Evolutionary conservation across 2,888 invertebrate species (phyloP).

Genomic region (Camptogramma bilineatum): DNA sequence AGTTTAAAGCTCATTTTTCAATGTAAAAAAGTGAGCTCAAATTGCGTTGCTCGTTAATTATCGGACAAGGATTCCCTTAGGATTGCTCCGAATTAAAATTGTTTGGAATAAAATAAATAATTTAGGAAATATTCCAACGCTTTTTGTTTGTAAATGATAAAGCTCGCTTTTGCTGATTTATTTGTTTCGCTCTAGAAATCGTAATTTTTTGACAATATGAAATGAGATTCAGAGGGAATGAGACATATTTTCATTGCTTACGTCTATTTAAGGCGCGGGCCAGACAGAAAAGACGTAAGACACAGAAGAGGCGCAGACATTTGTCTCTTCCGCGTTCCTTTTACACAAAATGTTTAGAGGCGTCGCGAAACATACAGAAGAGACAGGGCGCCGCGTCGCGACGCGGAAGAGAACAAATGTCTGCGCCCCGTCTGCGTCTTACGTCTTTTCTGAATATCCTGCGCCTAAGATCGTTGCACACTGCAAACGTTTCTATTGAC

Average conservation of each 20-base stretch:
- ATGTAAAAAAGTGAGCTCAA: neutral
- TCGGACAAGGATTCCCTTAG: conserved; percentile 18
- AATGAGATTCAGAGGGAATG: neutral
- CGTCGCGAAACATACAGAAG: no score
- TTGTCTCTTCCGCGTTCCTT: no score
- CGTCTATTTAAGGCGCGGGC: no score
- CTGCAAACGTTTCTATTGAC: no score
- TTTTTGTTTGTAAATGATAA: conserved; percentile 27
- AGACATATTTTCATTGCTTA: neutral
- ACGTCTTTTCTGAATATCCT: no score
- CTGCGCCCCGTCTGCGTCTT: no score
- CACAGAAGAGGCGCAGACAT: no score
- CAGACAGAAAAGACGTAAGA: no score
- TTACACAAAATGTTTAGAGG: no score
- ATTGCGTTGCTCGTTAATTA: conserved; percentile 24
- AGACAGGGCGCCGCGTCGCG: no score
- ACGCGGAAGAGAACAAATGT: no score
- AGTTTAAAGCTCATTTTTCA: conserved; percentile 5
- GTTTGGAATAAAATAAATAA: conserved; percentile 29
- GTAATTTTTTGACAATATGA: conserved; percentile 22
- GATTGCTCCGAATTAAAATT: conserved; percentile 26
- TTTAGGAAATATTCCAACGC: conserved; percentile 24
- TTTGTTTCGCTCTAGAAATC: conserved; percentile 14
- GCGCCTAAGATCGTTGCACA: no score
- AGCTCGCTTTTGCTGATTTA: conserved; percentile 24